Percentiles rank a stretch among this genome's conserved stretches.
Conservation (phyloP, 1,140 invertebrate species). For the Zaprionus tsacasi region DNA sequence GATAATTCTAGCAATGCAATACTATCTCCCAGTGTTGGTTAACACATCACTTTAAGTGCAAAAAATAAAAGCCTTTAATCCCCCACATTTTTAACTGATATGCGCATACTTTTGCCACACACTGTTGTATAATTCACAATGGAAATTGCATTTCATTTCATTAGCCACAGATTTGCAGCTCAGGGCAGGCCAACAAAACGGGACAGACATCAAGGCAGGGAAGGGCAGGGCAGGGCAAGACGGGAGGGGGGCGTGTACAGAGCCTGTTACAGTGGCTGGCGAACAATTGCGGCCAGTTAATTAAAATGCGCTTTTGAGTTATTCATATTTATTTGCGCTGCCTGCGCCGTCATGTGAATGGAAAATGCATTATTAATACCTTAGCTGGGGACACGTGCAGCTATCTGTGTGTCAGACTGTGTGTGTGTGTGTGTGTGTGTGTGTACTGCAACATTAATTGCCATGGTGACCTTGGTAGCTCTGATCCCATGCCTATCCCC, state of each 20-base stretch:
- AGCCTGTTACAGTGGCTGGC: background rate
- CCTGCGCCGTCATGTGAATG: slow-evolving; percentile 52
- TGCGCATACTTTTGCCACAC: slow-evolving; percentile 1
- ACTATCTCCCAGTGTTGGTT: too few species aligned
- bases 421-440: slow-evolving; percentile 25
- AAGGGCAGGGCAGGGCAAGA: too few species aligned
- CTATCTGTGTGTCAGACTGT: slow-evolving; percentile 1
- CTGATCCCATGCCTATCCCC: slow-evolving; percentile 9
- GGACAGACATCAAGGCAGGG: background rate
- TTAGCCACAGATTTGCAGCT: slow-evolving; percentile 63
- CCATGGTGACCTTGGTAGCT: slow-evolving; percentile 35
- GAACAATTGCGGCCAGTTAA: slow-evolving; percentile 58
- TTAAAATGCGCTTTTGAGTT: slow-evolving; percentile 75
- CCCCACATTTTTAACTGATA: background rate
- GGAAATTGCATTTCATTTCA: slow-evolving; percentile 38
- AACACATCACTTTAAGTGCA: background rate
- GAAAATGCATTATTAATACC: slow-evolving; percentile 72
- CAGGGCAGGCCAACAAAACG: background rate
- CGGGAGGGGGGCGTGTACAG: background rate
- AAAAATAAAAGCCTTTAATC: background rate
- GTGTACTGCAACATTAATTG: slow-evolving; percentile 52
- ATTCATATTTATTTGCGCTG: slow-evolving; percentile 68
- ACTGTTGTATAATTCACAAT: slow-evolving; percentile 20
- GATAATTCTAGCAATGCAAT: too few species aligned
- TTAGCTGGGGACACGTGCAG: background rate